Base-by-base conservation (phyloP, 2,888 invertebrate species). In the Abrostola tripartita region DNA sequence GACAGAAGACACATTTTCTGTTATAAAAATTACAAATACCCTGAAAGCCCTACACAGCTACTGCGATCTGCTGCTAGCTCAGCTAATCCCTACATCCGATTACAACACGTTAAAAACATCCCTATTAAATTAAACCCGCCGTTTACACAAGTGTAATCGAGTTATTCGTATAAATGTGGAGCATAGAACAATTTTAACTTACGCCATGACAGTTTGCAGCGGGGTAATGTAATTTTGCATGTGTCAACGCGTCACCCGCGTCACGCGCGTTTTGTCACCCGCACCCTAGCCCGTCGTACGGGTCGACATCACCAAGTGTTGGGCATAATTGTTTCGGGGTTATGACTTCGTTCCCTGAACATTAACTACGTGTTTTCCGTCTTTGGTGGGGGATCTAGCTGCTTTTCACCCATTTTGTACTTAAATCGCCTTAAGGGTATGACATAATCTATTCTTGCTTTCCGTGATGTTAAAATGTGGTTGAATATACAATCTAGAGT, bases 181-280 rank as follows among this genome's bases (percentile, higher is more conserved):
- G n/a, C 52, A 50, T 65, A 73, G 58, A 59, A 73, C 64, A 72
- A 78, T 73, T 69, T 71, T 69, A 71, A 71, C 57, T 71, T 44
- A 71, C 42, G 60, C 65, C 63, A 69, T 77, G 76, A 76, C 74
- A 76, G 62, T 69, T 70, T 73, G 70, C 68, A 70, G 63, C 57
- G 54, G 52, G 65, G 81, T 79, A 82, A 87, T 85, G 88, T 90
- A 90, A 91, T 91, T 89, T 88, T 85, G 87, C 85, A 87, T 83
- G 81, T 87, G 91, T 92, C 90, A 90, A 84, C 88, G 78, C 77
- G 81, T 85, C 88, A 84, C 73, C 71, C 76, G 67, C 76, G 81
- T 85, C 88, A 84, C 73, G 71, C 77, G 67, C 76, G 81, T 83
- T 85, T 84, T 83, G 85, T 82, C 83, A 79, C 63, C 56, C 71